Base-by-base conservation (phyloP, 1,140 invertebrate genomes). In the Sitophilus oryzae region DNA sequence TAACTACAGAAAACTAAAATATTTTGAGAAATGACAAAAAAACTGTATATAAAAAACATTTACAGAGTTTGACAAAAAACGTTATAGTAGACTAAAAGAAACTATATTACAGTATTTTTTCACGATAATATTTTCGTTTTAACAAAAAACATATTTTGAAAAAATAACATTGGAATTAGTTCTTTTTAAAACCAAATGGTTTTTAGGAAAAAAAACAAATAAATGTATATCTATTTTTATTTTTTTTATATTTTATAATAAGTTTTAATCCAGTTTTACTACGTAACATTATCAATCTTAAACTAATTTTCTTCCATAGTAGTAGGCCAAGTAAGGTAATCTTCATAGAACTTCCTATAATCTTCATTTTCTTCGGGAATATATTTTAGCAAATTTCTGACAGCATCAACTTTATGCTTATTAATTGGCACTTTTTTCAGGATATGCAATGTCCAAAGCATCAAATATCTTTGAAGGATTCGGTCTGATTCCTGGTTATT, bases 261-360 rank as follows among this genome's bases (percentile, higher is more conserved):
- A 40, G 37, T 40, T 40, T 40, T 40, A 40, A 40, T 15, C 37
- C 6, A 40, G 37, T 40, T 40, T 40, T 40, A 40, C 37, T 40
- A 40, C 37, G 16, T 40, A 11, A 14, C 37, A 40, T 40, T 10
- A 40, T n/a, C 15, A 40, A 11, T 40, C 9, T 14, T 40, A 40
- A n/a, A n/a, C 30, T 34, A 8, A 40, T 40, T 40, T 40, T 40
- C 37, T 40, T 40, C 37, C 37, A 40, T n/a, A 40, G 37, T 40
- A 40, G 37, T 40, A 14, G 37, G 9, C 37, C 15, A 40, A 6
- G 37, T 40, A 15, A 40, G 15, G 14, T 40, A 40, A 14, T 9
- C 37, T 40, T 40, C 37, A 40, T 40, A 40, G 15, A 40, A 40
- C 9, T 6, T 5, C 14, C 16, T 40, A 40, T 40, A 14, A 5